A percentile compares a stretch with the other conserved stretches of the same genome.
Conservation (phyloP, 2,888 invertebrate genomes). For the Melanostoma scalare region DNA sequence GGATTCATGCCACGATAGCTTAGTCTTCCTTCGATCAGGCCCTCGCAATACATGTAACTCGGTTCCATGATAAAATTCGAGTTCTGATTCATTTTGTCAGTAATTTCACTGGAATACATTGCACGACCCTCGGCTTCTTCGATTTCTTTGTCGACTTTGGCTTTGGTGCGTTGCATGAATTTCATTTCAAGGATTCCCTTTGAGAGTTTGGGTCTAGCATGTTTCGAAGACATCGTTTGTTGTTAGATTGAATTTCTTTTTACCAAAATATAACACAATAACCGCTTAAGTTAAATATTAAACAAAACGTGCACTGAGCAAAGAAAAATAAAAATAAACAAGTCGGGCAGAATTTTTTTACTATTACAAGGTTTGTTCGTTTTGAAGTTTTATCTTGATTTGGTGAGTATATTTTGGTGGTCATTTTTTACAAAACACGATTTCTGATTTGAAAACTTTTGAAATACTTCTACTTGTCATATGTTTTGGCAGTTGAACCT, state of each 20-base stretch:
- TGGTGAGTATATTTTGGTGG: not conserved
- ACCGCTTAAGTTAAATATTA: not conserved
- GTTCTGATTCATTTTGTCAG: constrained; percentile 85
- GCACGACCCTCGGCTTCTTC: constrained; percentile 85
- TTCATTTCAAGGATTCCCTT: constrained; percentile 92
- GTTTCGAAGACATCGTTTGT: constrained; percentile 76
- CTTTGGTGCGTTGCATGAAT: constrained; percentile 89
- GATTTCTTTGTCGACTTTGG: constrained; percentile 86
- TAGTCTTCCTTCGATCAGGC: constrained; percentile 91
- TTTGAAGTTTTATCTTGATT: not conserved
- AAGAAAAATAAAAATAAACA: constrained; percentile 34
- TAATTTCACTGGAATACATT: constrained; percentile 88
- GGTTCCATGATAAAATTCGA: constrained; percentile 88
- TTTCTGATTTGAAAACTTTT: no score
- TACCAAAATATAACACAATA: not conserved
- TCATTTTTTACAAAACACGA: no score
- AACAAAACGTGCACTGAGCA: constrained; percentile 41
- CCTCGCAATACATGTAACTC: constrained; percentile 90
- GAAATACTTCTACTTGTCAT: no score
- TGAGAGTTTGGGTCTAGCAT: constrained; percentile 84
- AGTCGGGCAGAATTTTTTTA: not conserved
- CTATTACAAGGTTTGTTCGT: constrained; percentile 15
- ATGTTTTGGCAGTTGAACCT: no score
- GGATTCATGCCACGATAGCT: constrained; percentile 97
- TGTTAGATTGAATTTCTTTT: not conserved